Base-by-base conservation (phyloP, 2,888 invertebrate genomes). In the Drosophila prolongata region DNA sequence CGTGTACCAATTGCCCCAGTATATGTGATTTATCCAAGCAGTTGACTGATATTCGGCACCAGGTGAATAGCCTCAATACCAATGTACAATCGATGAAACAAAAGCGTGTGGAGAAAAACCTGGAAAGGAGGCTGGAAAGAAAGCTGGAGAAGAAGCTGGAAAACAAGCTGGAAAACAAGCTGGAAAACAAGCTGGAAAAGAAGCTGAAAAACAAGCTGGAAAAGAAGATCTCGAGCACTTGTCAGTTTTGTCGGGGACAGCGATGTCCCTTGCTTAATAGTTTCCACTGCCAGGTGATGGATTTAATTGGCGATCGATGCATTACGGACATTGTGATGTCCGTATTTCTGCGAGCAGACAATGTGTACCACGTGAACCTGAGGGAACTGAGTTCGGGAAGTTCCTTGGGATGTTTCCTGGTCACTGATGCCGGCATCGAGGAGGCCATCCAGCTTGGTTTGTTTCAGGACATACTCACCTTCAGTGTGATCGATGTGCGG, bases 331-430 rank as follows among this genome's bases (percentile, higher is more conserved):
- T 90, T 6, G 76, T 76, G 0, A 27, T 90, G 2, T 78, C 89
- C 0, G 56, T 90, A 3, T 62, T 90, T 0, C 47, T 89, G 38
- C 78, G 90, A 8, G 38, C 75, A 4, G 81, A 90, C 44, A 78
- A 85, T 46, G 10, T 89, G 0, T 91, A 90, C 38, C 91, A 91
- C 43, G 69, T 91, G 11, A 89, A 81, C 44, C 49, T 91, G 1
- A 58, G 77, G 1, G 61, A 76, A 4, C 40, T 80, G 16, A 24
- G 42, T 0, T 67, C 67, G 2, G 80, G 78, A 2, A 8, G 44
- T 0, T 68, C 76, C 0, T 38, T 90, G 3, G 81, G 82, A 9
- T 90, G 90, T 4, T 47, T 89, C 27, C 73, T 88, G 42, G 89
- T 80, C 11, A 83, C 64, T 14, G 84, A 89, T 30, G 19, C 6